Evolutionary conservation across 2,113 vertebrate genomes (phyloP).

Genomic region (Atherinomorus stipes): DNA sequence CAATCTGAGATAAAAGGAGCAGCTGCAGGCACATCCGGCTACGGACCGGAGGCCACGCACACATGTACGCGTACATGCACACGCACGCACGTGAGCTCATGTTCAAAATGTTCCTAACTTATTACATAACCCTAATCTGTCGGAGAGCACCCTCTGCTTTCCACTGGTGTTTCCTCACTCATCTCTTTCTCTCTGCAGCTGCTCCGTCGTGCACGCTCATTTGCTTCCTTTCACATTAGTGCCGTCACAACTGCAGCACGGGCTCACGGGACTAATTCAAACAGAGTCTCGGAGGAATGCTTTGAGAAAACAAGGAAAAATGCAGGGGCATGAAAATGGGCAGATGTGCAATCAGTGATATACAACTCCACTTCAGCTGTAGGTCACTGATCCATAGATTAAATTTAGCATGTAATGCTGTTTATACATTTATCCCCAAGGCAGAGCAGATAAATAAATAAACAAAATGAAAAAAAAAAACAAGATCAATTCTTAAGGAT

Average conservation of each 20-base stretch:
- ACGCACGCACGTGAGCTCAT: conserved; percentile 30
- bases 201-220: conserved; percentile 27
- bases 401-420: conserved; percentile 44
- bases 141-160: conserved; percentile 63
- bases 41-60: conserved; percentile 33
- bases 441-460: conserved; percentile 29
- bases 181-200: conserved; percentile 15
- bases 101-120: conserved; percentile 55
- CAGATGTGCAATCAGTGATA: conserved; percentile 15
- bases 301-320: conserved; percentile 2
- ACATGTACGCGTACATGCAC: conserved; percentile 18
- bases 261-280: not conserved
- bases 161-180: conserved; percentile 61
- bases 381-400: conserved; percentile 53
- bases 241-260: conserved; percentile 17
- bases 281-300: not conserved
- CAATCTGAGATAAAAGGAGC: conserved; percentile 52
- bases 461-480: conserved; percentile 28
- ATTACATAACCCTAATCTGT: conserved; percentile 77
- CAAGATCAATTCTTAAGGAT: conserved; percentile 44
- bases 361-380: conserved; percentile 23
- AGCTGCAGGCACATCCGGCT: conserved; percentile 60
- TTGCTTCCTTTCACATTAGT: conserved; percentile 24
- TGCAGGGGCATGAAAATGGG: not conserved
- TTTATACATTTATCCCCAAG: conserved; percentile 43